phyloP scores from a whole-genome alignment of 2,888 invertebrate species.

The Plebejus anna region DNA sequence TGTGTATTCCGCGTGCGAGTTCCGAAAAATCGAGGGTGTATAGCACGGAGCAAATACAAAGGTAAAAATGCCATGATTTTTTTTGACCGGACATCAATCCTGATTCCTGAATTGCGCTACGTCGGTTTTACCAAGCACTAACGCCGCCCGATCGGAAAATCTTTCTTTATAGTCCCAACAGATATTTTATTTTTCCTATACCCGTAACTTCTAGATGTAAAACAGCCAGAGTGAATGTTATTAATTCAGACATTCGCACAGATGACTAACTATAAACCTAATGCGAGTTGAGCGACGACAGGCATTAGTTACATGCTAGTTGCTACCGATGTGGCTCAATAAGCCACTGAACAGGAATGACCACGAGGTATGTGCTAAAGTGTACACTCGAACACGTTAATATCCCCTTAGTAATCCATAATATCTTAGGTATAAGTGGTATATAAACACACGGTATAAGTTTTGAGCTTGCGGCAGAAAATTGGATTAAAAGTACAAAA shows the following conservation, averaged over 20 bases:
- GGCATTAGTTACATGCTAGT: background rate
- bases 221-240: too few species aligned
- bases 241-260: background rate
- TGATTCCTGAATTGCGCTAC: background rate
- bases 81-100: background rate
- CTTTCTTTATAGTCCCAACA: too few species aligned
- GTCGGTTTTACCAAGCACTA: too few species aligned
- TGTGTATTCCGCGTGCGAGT: background rate
- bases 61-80: background rate
- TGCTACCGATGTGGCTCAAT: background rate
- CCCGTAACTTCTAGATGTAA: too few species aligned
- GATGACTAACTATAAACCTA: background rate
- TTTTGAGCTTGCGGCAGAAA: too few species aligned
- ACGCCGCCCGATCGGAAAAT: too few species aligned
- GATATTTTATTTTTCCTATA: too few species aligned
- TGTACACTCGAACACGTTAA: background rate
- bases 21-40: background rate
- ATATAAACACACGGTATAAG: too few species aligned
- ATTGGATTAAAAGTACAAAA: too few species aligned
- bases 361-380: background rate
- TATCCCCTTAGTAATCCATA: background rate
- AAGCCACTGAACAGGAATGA: background rate
- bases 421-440: too few species aligned
- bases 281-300: background rate
- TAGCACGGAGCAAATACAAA: background rate